A percentile compares a stretch with the other conserved stretches of the same genome.
Evolutionary conservation across 2,888 invertebrate species (phyloP).

Genomic region (Coenonympha arcania): DNA sequence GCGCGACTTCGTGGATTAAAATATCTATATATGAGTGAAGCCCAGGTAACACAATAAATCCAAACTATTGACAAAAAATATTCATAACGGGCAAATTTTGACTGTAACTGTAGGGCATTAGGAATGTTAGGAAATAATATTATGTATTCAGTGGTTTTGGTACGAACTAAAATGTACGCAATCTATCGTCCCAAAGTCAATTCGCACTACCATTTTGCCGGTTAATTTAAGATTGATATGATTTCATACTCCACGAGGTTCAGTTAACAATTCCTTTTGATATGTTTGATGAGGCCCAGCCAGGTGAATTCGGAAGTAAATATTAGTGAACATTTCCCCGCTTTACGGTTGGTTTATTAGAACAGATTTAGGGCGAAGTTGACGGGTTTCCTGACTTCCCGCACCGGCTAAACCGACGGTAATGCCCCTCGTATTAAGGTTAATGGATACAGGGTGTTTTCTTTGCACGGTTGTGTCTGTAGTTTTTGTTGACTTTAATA

Average conservation of each 20-base stretch:
- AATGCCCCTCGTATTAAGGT: conserved; percentile 22
- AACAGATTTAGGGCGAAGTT: conserved; percentile 37
- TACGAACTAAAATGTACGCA: too few relatives aligned
- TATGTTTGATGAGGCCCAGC: conserved; percentile 2
- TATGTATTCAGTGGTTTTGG: too few relatives aligned
- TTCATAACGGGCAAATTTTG: too few relatives aligned
- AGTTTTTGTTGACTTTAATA: background rate
- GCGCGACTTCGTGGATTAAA: too few relatives aligned
- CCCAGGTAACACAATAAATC: too few relatives aligned
- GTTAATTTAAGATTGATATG: background rate
- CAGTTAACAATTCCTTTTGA: conserved; percentile 1
- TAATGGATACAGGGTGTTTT: conserved; percentile 8
- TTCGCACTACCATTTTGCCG: background rate
- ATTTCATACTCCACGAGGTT: background rate
- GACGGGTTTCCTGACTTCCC: conserved; percentile 34
- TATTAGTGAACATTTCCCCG: conserved; percentile 22
- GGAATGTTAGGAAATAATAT: too few relatives aligned
- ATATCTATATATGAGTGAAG: too few relatives aligned
- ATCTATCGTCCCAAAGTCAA: too few relatives aligned
- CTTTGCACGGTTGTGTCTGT: background rate
- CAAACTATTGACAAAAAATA: too few relatives aligned
- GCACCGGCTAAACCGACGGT: conserved; percentile 29
- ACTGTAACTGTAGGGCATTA: too few relatives aligned
- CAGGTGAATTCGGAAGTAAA: conserved; percentile 12
- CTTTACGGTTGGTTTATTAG: conserved; percentile 35